Base-by-base conservation (phyloP, 2,797 vertebrate species). In the Sebastes aleutianus region DNA sequence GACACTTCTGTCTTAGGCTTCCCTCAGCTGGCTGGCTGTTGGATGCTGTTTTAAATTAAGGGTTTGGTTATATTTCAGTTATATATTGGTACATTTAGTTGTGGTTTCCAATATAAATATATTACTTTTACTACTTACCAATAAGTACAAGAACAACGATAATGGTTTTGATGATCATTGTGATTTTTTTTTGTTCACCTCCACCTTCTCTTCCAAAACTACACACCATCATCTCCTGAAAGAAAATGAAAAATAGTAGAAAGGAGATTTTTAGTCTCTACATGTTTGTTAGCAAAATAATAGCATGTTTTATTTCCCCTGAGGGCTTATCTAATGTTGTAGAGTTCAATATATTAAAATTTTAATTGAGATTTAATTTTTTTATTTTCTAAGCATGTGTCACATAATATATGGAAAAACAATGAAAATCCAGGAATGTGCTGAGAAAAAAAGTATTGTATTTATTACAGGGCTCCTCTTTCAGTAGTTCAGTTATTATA, bases 1-100 rank as follows among this genome's bases (percentile, higher is more conserved):
- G 78, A 56, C 85, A 84, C 20, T 8, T 75, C 3, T 20, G 10
- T 59, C 2, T 75, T 14, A 84, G 63, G 31, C 3, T 34, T 75
- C 70, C 85, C 4, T 81, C 75, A 22, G 63, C 63, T 4, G 50
- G 16, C 22, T 32, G 22, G 24, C 43, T 70, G 69, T 18, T 20
- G 26, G 6, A 22, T 16, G 34, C 85, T 87, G 71, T 72, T 68
- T n/a, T 0, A 9, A 72, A 4, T 6, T 0, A 54, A 82, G 11
- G 39, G 6, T 18, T 59, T 63, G 5, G 5, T 73, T 14, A 78
- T 58, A 78, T 31, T 59, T 58, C 3, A 16, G 7, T 27, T 2
- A 24, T 10, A 13, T 27, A 6, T 34, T 4, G 20, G 31, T 8
- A 31, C 1, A 3, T 27, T 27, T 10, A 16, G 3, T 43, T 26